These are phyloP conservation scores for Sceloporus tristichus DNA, from an alignment of 2,113 vertebrate genomes.

Conservation along the genomic window DNA sequence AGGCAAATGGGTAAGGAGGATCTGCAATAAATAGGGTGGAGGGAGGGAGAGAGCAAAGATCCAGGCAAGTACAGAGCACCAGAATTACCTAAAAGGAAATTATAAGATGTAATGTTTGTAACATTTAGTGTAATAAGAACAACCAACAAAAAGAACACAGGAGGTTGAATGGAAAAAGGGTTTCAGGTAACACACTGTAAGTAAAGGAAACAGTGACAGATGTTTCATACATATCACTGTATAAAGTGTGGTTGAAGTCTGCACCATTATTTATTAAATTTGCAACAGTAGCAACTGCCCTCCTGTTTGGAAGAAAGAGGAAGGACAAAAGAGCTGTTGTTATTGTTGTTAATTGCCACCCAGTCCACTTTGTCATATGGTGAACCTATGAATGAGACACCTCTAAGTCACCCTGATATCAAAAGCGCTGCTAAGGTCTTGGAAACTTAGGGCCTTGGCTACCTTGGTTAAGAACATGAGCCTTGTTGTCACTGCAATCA, in stretches of 20 bases:
- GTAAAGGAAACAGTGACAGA: not conserved
- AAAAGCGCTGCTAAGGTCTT: too few relatives aligned
- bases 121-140: too few relatives aligned
- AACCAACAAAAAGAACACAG: not conserved
- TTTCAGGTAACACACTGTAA: not conserved
- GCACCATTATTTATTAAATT: not conserved
- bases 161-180: not conserved
- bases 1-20: not conserved
- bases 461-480: too few relatives aligned
- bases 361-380: too few relatives aligned
- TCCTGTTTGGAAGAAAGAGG: too few relatives aligned
- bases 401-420: too few relatives aligned
- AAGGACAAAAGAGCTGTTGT: too few relatives aligned
- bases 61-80: not conserved
- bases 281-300: not conserved
- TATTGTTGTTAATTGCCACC: too few relatives aligned
- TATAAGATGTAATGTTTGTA: not conserved
- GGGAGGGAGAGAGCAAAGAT: not conserved
- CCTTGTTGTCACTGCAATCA: too few relatives aligned
- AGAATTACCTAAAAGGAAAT: not conserved
- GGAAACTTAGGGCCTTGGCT: too few relatives aligned
- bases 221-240: not conserved
- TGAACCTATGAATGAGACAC: too few relatives aligned
- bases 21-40: not conserved
- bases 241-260: not conserved